phyloP scores from a whole-genome alignment of 2,797 vertebrate genomes.

The Nannoperca obscura region DNA sequence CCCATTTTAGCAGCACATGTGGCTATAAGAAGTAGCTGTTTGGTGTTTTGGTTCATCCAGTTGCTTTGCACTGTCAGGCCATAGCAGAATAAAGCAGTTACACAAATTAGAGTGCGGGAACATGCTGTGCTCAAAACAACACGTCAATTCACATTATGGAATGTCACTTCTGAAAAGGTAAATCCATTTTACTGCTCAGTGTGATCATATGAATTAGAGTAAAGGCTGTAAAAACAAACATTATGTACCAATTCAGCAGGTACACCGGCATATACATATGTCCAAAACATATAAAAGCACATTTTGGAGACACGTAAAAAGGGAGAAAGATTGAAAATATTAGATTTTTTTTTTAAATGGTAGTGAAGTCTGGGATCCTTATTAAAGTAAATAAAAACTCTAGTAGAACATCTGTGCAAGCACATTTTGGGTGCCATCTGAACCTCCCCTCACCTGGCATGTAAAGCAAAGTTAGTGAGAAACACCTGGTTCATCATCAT shows the following conservation, averaged over 20 bases:
- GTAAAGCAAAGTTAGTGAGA: background rate
- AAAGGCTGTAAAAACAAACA: background rate
- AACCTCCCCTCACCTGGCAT: conserved; percentile 35
- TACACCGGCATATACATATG: background rate
- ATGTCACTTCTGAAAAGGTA: conserved; percentile 8
- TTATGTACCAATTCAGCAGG: background rate
- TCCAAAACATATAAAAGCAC: background rate
- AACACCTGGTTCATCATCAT: conserved; percentile 5
- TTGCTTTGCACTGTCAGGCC: background rate
- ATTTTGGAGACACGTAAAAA: conserved; percentile 4
- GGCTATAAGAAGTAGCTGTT: background rate
- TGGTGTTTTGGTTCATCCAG: background rate
- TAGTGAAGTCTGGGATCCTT: conserved; percentile 3
- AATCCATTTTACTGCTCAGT: background rate
- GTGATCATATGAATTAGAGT: background rate
- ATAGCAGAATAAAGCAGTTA: background rate
- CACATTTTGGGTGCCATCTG: conserved; percentile 22
- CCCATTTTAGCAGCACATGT: background rate
- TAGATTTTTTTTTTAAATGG: conserved; percentile 1
- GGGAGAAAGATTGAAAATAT: conserved; percentile 5
- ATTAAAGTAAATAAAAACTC: conserved; percentile 37
- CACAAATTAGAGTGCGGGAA: background rate
- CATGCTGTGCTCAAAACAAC: background rate
- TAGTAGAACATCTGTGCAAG: conserved; percentile 45
- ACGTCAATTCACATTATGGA: background rate